These are phyloP conservation scores for Erythrocercus mccallii DNA, from an alignment of 2,113 vertebrate genomes.

Conservation along the genomic window DNA sequence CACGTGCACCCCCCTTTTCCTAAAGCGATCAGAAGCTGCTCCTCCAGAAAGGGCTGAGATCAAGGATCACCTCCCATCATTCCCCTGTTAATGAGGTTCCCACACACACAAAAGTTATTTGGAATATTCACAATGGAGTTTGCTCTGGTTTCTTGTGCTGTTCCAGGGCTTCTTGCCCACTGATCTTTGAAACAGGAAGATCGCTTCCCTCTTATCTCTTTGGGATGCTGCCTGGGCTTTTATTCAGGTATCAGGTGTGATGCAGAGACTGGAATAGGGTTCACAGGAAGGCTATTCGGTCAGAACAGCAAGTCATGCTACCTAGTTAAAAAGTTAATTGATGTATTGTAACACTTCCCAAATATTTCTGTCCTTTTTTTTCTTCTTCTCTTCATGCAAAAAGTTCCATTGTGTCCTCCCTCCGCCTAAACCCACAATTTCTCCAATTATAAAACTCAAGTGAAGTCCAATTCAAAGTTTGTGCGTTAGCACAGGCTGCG, in stretches of 20 bases:
- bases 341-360: conserved; percentile 8
- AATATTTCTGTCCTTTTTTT: conserved; percentile 22
- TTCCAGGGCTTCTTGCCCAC: background rate
- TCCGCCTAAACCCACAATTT: background rate
- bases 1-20: accelerated
- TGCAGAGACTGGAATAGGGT: background rate
- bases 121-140: background rate
- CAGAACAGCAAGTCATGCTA: background rate
- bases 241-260: background rate
- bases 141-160: background rate
- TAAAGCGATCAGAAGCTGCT: background rate
- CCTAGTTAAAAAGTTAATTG: conserved; percentile 44
- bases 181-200: background rate
- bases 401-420: background rate
- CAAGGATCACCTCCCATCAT: background rate
- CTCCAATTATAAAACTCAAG: conserved; percentile 26
- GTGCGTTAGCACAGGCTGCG: background rate
- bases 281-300: background rate
- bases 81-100: background rate
- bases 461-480: background rate
- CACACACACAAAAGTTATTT: background rate
- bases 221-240: background rate
- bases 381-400: background rate
- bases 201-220: background rate
- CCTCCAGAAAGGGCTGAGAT: background rate